Evolutionary conservation across 2,113 vertebrate genomes (phyloP), one percentile per base, ranked within the genome.

Genomic region (Odontophorus gujanensis): DNA sequence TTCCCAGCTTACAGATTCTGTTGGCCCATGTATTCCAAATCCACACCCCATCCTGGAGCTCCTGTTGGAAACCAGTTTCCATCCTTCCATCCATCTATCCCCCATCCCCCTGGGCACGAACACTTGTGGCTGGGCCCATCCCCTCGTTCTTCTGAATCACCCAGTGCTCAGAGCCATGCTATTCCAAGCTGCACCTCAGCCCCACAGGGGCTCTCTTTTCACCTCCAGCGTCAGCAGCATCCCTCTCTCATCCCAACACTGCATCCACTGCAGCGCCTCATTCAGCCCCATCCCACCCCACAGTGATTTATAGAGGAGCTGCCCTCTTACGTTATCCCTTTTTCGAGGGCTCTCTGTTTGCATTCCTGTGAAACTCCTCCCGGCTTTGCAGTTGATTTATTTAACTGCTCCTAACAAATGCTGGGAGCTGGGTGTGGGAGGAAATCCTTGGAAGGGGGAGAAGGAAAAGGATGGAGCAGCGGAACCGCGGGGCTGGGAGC

Each of bases 381-480:
- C 89, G 74, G 13, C 34, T 72, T 89, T 65, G 68, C 81, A 86
- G 57, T 89, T 28, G 32, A 15, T 88, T 47, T 90, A 7, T 78
- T 45, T 32, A 43, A 86, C 22, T 2, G 34, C 81, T 95, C 62
- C 69, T 47, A 78, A 38, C 42, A 72, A 91, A 92, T n/a, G 66
- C 71, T 85, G 87, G 81, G 84, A 95, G 86, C 90, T 47, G 71
- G 50, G 47, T 15, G 30, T 86, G 88, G 90, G 82, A 88, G 85
- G 72, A 92, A 93, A 93, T 90, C 82, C 83, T 85, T 5, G 34
- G n/a, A 58, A 58, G 57, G 57, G 32, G 57, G 69, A 93, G 92
- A 86, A 92, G 83, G 83, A 92, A 22, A 90, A 77, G 88, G 85
- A 78, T 63, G 72, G 92, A 90, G 90, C 93, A 86, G 89, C 36